phyloP scores from a whole-genome alignment of 2,113 vertebrate genomes.

The Climacteris rufus region DNA sequence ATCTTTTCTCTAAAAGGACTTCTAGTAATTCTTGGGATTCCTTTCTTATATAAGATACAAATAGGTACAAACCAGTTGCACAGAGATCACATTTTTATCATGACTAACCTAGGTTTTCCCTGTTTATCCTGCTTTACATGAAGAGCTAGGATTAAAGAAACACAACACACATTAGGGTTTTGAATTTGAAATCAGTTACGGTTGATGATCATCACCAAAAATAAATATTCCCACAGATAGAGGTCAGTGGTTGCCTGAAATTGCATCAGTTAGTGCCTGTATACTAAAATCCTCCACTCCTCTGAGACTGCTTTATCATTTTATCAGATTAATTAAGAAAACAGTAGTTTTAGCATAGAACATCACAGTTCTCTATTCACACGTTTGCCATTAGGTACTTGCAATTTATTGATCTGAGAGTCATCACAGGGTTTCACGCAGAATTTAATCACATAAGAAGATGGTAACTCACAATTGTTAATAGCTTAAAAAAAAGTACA shows the following conservation, averaged over 20 bases:
- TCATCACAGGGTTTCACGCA: neutral
- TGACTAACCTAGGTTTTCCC: neutral
- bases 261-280: conserved; percentile 73
- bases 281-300: conserved; percentile 48
- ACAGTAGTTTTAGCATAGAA: conserved; percentile 3
- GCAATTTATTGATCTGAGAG: neutral
- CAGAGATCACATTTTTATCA: neutral
- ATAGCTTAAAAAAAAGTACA: neutral
- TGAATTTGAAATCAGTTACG: conserved; percentile 31
- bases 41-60: neutral
- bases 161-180: neutral
- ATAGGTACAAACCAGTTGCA: neutral
- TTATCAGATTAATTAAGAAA: conserved; percentile 70
- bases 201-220: conserved; percentile 65
- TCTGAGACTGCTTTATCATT: conserved; percentile 71
- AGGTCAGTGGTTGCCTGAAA: conserved; percentile 81
- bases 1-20: neutral
- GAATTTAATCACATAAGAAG: neutral
- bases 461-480: neutral
- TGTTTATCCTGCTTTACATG: neutral
- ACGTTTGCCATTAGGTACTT: neutral
- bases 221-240: conserved; percentile 78
- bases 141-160: neutral
- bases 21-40: neutral
- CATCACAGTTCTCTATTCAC: conserved; percentile 1